phyloP scores from a whole-genome alignment of 2,797 vertebrate genomes.

The Merluccius polli region DNA sequence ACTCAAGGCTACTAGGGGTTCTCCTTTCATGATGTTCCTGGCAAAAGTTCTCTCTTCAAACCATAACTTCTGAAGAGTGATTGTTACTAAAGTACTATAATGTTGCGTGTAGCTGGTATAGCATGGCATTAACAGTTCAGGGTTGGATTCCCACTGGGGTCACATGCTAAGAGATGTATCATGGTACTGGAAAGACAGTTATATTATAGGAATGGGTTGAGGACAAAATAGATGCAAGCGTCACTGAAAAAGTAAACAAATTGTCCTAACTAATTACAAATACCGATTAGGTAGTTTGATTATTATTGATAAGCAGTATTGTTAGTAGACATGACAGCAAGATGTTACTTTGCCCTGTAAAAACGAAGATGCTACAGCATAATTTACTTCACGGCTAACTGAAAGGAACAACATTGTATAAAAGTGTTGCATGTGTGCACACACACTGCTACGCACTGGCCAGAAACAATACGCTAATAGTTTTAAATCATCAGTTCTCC shows the following conservation, averaged over 20 bases:
- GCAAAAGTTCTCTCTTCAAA: no score
- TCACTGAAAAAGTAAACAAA: not conserved
- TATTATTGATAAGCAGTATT: not conserved
- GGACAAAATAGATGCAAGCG: not conserved
- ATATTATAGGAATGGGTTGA: not conserved
- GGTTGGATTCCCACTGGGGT: no score
- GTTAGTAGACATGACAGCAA: not conserved
- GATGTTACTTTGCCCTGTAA: not conserved
- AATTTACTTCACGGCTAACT: not conserved
- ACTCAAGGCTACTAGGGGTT: no score
- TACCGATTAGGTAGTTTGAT: not conserved
- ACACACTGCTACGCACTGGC: not conserved
- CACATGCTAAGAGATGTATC: not conserved
- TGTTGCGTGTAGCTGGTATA: no score
- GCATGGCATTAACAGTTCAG: no score
- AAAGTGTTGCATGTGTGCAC: not conserved
- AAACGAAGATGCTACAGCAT: not conserved
- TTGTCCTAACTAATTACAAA: not conserved
- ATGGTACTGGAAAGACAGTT: not conserved
- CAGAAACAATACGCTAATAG: not conserved
- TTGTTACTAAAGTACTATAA: no score
- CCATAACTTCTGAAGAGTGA: no score
- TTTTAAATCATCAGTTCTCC: not conserved
- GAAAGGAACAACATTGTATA: not conserved
- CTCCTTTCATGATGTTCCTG: no score